Conservation (phyloP, 2,797 vertebrate species). For the Hypotaenidia okinawae region DNA sequence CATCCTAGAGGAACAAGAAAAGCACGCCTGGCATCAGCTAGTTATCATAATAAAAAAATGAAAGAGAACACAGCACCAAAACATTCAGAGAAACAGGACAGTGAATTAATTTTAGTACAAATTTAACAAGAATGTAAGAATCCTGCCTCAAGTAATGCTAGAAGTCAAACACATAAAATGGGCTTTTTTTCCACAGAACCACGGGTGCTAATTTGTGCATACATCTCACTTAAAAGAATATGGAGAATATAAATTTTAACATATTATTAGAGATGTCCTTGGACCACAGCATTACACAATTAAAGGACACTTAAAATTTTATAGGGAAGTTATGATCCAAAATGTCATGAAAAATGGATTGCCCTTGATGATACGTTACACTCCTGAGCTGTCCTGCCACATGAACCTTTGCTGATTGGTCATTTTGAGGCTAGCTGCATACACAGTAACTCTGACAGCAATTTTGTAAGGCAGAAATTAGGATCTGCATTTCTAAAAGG, state of each 20-base stretch:
- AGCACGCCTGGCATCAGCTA: background rate
- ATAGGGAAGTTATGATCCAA: background rate
- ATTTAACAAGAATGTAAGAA: background rate
- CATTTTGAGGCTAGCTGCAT: background rate
- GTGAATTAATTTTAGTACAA: background rate
- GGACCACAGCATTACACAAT: background rate
- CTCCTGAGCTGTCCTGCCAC: background rate
- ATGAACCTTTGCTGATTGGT: background rate
- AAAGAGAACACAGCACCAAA: background rate
- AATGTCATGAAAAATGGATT: background rate
- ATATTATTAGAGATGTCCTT: background rate
- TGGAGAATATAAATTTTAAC: background rate
- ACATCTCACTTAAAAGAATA: background rate
- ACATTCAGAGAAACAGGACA: background rate
- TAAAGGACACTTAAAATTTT: background rate
- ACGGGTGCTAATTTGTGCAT: background rate
- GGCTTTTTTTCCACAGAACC: background rate
- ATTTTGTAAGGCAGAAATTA: background rate
- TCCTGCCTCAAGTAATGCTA: background rate
- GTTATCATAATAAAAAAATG: background rate
- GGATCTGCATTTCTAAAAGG: background rate
- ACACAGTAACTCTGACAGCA: background rate
- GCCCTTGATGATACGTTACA: background rate
- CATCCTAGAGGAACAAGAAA: background rate
- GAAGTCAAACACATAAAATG: background rate